Conservation (phyloP, 2,888 invertebrate genomes). For the Diarsia dahlii region DNA sequence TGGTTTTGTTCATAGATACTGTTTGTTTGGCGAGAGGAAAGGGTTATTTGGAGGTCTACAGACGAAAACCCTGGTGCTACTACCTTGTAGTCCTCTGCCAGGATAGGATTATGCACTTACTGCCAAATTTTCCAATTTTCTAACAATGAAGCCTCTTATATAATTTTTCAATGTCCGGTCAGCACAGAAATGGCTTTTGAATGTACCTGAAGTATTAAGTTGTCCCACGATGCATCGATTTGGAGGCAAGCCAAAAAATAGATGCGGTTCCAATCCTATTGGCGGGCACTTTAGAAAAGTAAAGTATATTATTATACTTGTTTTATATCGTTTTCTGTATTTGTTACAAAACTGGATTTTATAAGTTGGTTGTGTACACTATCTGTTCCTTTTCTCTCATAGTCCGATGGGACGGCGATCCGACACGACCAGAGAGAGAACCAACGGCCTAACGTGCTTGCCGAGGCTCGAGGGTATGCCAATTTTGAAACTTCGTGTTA, state of each 20-base stretch:
- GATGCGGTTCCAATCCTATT: constrained; percentile 50
- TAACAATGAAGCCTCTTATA: neutral
- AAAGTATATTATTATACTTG: constrained; percentile 11
- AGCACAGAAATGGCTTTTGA: constrained; percentile 39
- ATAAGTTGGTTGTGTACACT: neutral
- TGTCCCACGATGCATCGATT: constrained; percentile 54
- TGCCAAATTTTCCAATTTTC: neutral
- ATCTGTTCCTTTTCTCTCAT: too few relatives aligned
- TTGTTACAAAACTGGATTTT: neutral
- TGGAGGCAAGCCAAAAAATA: constrained; percentile 59
- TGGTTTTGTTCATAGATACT: neutral
- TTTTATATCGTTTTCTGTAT: constrained; percentile 7
- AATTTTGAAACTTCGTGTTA: too few relatives aligned
- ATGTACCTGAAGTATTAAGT: constrained; percentile 56
- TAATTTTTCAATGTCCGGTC: constrained; percentile 32
- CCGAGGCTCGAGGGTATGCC: too few relatives aligned
- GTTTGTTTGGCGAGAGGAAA: neutral
- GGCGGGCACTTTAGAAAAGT: constrained; percentile 49
- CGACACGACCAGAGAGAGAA: too few relatives aligned
- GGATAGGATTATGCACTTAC: neutral
- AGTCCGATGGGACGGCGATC: too few relatives aligned
- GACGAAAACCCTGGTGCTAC: neutral
- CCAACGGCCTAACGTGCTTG: too few relatives aligned
- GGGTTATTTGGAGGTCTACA: neutral
- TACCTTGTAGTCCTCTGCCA: neutral